Evolutionary conservation across 2,888 invertebrate species (phyloP).

Genomic region (Brachycybe producta): DNA sequence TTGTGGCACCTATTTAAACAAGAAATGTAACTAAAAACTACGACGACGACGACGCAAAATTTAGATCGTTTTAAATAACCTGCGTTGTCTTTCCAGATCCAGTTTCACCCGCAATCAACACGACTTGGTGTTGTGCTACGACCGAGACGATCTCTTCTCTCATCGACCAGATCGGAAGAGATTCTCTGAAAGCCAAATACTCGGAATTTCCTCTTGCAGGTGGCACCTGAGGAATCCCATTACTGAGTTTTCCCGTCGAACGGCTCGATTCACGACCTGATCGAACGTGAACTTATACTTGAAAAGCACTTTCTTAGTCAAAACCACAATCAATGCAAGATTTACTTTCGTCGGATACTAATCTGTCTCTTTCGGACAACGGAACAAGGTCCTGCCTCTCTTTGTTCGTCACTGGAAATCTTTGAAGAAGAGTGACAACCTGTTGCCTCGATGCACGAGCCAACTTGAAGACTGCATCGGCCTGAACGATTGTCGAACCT

Average conservation of each 20-base stretch:
- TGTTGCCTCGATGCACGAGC: constrained; percentile 49
- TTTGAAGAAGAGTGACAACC: constrained; percentile 47
- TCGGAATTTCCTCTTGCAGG: constrained; percentile 35
- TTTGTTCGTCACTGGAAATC: constrained; percentile 52
- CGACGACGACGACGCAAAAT: background rate
- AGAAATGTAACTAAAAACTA: background rate
- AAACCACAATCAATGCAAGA: too few relatives aligned
- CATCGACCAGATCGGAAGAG: constrained; percentile 55
- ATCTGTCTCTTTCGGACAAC: constrained; percentile 50
- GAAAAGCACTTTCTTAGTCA: constrained; percentile 1
- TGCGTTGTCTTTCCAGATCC: constrained; percentile 94
- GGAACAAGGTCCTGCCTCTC: constrained; percentile 58
- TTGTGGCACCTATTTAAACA: constrained; percentile 60
- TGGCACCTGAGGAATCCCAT: constrained; percentile 52
- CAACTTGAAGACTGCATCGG: constrained; percentile 50
- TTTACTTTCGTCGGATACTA: constrained; percentile 43
- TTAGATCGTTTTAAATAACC: constrained; percentile 30
- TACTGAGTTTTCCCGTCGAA: constrained; percentile 51
- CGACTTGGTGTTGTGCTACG: constrained; percentile 51
- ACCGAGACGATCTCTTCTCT: constrained; percentile 51
- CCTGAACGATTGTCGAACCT: constrained; percentile 52
- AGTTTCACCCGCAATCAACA: constrained; percentile 54
- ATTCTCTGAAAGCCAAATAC: constrained; percentile 38
- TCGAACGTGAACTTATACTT: too few relatives aligned
- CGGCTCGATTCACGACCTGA: constrained; percentile 34